A percentile compares a stretch with the other conserved stretches of the same genome.
phyloP scores from a whole-genome alignment of 2,113 vertebrate species.

The Oncorhynchus keta region DNA sequence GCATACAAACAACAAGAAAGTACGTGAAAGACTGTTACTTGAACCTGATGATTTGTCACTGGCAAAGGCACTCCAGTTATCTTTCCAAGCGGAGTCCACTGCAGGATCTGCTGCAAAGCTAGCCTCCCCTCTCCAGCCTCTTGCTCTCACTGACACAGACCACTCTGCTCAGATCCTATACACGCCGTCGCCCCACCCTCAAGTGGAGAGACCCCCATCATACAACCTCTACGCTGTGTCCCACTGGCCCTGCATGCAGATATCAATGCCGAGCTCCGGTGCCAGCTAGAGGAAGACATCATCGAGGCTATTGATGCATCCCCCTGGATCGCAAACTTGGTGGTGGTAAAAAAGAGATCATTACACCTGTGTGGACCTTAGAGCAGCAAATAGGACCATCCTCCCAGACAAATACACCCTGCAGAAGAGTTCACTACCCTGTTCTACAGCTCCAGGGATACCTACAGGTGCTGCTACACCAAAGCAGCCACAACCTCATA shows the following conservation, averaged over 20 bases:
- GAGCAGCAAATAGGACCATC: conserved; percentile 6
- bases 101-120: no score
- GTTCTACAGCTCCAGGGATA: conserved; percentile 9
- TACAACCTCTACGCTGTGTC: conserved; percentile 8
- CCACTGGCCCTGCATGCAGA: conserved; percentile 10
- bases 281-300: conserved; percentile 3
- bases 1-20: no score
- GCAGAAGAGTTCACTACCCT: not conserved
- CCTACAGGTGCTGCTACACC: conserved; percentile 2
- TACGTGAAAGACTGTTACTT: no score
- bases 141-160: no score
- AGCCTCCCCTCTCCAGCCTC: no score
- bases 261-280: conserved; percentile 6
- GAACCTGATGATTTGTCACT: no score
- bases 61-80: not conserved
- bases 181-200: not conserved
- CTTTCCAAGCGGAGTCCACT: not conserved
- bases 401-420: conserved; percentile 18
- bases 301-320: conserved; percentile 9
- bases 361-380: conserved; percentile 14
- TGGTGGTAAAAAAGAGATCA: not conserved
- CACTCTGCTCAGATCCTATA: not conserved
- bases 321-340: conserved; percentile 15
- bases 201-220: not conserved
- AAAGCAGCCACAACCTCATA: not conserved